Base-by-base conservation (phyloP, 2,113 vertebrate genomes). In the Ariopsis seemanni region DNA sequence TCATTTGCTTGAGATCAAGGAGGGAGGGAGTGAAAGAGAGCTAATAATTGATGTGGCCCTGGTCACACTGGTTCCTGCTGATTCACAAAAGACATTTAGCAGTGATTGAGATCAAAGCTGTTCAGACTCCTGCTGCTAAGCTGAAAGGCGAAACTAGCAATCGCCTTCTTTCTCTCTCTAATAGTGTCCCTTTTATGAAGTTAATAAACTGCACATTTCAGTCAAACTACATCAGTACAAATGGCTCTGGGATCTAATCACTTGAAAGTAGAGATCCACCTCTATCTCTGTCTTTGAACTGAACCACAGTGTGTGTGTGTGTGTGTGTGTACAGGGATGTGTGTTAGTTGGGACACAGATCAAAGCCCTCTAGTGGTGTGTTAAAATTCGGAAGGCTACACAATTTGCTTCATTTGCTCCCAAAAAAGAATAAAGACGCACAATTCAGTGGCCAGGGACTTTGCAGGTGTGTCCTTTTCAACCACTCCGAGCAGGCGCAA, bases 141-240 rank as follows among this genome's bases (percentile, higher is more conserved):
- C 96, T 95, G 95, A 96, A 97, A 96, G 95, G 95, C 94, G 94
- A 94, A 95, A 92, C 94, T 94, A 93, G 87, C 93, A 91, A 94
- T 94, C 93, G 93, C 95, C 94, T 95, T 96, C 86, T 95, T 95
- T 63, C 92, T 93, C 4, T 87, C 96, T 96, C 95, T 96, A 96
- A 97, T 97, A 96, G 96, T 95, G 96, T 96, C 95, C 93, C 96
- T 96, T 97, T 97, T 96, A 97, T 96, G 96, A 96, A 96, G 95
- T 96, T 97, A 97, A 97, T 97, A 96, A 97, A 97, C 95, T 95
- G 96, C 94, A 94, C 95, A 96, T 96, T 96, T 96, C 96, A 97
- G 95, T 97, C 96, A 96, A 96, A 96, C 96, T 95, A 92, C 95
- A 96, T 96, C 96, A 97, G 97, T 96, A 96, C 94, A 95, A 95